phyloP scores from a whole-genome alignment of 2,113 vertebrate genomes.

The Anguilla japonica region DNA sequence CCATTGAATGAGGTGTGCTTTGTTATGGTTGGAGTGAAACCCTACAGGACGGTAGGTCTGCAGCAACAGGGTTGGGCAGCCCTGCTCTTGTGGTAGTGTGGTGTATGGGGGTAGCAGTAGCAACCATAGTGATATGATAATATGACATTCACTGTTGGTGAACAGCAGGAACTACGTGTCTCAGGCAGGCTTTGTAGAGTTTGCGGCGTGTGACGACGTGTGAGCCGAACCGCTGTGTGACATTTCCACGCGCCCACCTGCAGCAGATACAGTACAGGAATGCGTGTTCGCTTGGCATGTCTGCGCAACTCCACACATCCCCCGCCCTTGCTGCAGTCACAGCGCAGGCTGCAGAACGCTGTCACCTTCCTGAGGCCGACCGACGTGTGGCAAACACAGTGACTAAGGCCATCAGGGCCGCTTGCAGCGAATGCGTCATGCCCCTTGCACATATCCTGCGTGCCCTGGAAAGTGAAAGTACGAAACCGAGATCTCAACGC shows the following conservation, averaged over 20 bases:
- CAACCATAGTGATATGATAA: no score
- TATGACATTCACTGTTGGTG: no score
- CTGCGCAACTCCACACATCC: not conserved
- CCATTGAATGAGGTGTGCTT: no score
- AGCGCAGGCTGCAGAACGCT: not conserved
- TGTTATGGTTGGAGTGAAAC: no score
- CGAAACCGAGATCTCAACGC: no score
- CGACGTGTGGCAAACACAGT: not conserved
- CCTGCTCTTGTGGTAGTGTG: no score
- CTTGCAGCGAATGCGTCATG: not conserved
- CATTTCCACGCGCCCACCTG: conserved; percentile 3
- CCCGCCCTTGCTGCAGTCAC: not conserved
- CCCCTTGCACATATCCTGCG: not conserved
- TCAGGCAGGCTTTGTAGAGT: not conserved
- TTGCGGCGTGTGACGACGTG: not conserved
- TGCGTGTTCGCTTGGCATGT: not conserved
- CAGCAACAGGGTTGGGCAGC: no score
- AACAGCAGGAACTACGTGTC: not conserved
- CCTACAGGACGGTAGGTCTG: no score
- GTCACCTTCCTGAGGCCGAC: not conserved
- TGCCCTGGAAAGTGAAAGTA: no score
- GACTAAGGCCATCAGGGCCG: not conserved
- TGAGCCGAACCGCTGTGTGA: not conserved
- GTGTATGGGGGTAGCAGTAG: no score
- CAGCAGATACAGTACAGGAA: not conserved